These are phyloP conservation scores for Tromatobia lineatoria DNA, from an alignment of 2,888 invertebrate genomes.

Conservation along the genomic window DNA sequence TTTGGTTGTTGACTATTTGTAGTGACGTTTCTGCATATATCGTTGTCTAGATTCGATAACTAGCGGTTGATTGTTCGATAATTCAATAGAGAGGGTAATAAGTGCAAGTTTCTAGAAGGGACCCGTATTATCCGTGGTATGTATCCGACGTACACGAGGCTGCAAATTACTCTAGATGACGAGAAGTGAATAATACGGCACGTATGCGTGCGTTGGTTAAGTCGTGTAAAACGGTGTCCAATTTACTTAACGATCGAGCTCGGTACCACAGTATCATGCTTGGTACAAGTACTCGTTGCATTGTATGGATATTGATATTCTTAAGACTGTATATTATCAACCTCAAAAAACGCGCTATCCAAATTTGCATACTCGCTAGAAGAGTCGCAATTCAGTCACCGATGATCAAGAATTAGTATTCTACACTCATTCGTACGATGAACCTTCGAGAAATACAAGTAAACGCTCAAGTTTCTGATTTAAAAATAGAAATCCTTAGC, in stretches of 20 bases:
- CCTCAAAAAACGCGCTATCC: not conserved
- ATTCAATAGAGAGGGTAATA: conserved; percentile 55
- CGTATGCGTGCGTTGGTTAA: conserved; percentile 53
- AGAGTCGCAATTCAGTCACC: conserved; percentile 1
- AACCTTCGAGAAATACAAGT: conserved; percentile 16
- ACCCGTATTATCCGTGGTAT: conserved; percentile 24
- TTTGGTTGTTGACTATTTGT: not conserved
- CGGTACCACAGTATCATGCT: conserved; percentile 5
- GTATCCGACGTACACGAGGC: conserved; percentile 29
- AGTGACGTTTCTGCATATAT: not conserved
- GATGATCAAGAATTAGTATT: conserved; percentile 3
- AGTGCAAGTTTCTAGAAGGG: conserved; percentile 38
- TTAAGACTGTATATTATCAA: not conserved
- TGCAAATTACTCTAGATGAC: conserved; percentile 75
- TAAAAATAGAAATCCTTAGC: conserved; percentile 18
- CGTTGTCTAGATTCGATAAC: conserved; percentile 57
- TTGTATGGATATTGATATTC: conserved; percentile 24
- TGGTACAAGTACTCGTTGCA: conserved; percentile 11
- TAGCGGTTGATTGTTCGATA: conserved; percentile 53
- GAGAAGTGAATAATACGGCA: conserved; percentile 80
- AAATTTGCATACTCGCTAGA: conserved; percentile 35
- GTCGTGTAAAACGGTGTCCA: conserved; percentile 68
- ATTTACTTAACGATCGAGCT: conserved; percentile 65
- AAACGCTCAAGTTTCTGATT: not conserved
- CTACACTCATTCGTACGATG: not conserved